Percentiles rank a stretch among this genome's conserved stretches.
Conservation (phyloP, 2,797 vertebrate genomes). For the Crenuchus spilurus region DNA sequence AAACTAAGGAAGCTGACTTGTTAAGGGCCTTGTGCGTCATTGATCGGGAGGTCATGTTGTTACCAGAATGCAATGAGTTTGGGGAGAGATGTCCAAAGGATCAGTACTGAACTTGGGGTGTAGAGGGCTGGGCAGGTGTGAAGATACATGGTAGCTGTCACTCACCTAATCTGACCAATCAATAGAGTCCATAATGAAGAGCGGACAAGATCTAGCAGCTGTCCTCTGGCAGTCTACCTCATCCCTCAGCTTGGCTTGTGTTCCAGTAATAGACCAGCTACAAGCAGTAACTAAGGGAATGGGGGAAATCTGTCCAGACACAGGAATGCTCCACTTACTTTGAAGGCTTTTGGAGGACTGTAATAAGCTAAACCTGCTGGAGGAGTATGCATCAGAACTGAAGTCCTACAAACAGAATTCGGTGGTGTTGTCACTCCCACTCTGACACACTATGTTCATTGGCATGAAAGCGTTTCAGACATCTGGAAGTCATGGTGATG, state of each 20-base stretch:
- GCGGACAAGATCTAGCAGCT: constrained; percentile 49
- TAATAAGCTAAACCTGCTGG: background rate
- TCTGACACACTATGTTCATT: background rate
- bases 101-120: background rate
- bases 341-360: constrained; percentile 4
- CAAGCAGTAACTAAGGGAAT: constrained; percentile 4
- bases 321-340: constrained; percentile 24
- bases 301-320: constrained; percentile 15
- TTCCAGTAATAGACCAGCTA: constrained; percentile 13
- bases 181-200: constrained; percentile 68
- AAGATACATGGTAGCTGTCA: constrained; percentile 58
- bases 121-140: constrained; percentile 10
- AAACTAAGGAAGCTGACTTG: constrained; percentile 74
- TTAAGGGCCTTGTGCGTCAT: constrained; percentile 69
- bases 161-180: constrained; percentile 68
- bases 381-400: background rate
- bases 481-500: constrained; percentile 9
- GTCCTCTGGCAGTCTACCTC: constrained; percentile 63
- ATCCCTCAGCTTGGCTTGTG: constrained; percentile 65
- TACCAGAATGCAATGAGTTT: constrained; percentile 66
- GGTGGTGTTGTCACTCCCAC: constrained; percentile 1
- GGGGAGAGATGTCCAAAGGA: background rate
- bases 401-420: constrained; percentile 14
- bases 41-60: constrained; percentile 69
- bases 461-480: constrained; percentile 11